Conservation (phyloP, 2,888 invertebrate genomes). For the Pachliopta kotzebuea region DNA sequence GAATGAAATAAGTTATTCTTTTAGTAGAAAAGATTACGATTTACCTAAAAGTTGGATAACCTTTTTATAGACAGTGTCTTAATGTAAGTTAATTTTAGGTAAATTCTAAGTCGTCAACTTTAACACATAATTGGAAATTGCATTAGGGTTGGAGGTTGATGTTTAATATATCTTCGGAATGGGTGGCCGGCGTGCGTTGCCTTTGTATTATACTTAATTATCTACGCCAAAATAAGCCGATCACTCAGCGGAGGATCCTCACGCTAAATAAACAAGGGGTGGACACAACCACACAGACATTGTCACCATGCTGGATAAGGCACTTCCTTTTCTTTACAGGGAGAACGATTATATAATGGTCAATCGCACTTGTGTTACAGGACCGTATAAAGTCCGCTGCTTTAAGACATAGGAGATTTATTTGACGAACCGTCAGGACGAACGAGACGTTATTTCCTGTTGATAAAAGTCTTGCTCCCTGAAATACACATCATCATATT, state of each 20-base stretch:
- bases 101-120: neutral
- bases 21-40: too few species aligned
- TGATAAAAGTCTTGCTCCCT: too few species aligned
- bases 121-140: neutral
- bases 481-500: too few species aligned
- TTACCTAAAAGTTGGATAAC: too few species aligned
- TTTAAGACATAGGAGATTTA: too few species aligned
- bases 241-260: constrained; percentile 72
- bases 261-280: constrained; percentile 64
- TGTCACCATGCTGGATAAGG: constrained; percentile 29
- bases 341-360: too few species aligned
- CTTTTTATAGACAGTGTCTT: too few species aligned
- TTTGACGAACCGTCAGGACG: too few species aligned
- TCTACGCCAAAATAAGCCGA: constrained; percentile 74
- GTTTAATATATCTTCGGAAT: constrained; percentile 27
- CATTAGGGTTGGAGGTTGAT: neutral
- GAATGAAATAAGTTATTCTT: too few species aligned
- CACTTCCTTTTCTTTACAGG: constrained; percentile 18
- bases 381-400: constrained; percentile 26
- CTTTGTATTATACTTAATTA: constrained; percentile 62
- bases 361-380: too few species aligned
- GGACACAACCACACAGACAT: constrained; percentile 23
- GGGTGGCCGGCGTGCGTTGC: constrained; percentile 40
- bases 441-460: too few species aligned
- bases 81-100: neutral